These are phyloP conservation scores for Philereme transversata DNA, from an alignment of 2,888 invertebrate species.

Conservation along the genomic window DNA sequence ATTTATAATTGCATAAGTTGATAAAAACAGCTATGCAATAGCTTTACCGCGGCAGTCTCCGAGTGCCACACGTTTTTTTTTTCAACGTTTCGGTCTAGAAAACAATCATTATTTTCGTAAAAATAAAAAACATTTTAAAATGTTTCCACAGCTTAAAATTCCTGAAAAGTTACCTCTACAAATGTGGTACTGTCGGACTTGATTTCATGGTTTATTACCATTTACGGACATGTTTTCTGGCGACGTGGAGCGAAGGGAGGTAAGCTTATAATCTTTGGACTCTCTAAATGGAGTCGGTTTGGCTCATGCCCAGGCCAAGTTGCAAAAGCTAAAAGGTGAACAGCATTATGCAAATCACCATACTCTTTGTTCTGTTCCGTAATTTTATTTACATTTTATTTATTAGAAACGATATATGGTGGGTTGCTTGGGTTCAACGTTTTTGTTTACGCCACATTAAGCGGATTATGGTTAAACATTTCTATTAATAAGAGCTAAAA, in stretches of 20 bases:
- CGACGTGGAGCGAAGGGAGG: constrained; percentile 44
- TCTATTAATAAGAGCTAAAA: constrained; percentile 16
- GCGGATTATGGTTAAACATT: constrained; percentile 47
- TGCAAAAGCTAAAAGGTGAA: constrained; percentile 76
- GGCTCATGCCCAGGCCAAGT: constrained; percentile 72
- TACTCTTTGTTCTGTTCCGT: constrained; percentile 76
- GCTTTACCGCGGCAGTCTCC: no score
- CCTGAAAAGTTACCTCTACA: no score
- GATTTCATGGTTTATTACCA: constrained; percentile 31
- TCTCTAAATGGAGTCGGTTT: constrained; percentile 72
- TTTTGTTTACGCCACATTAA: constrained; percentile 58
- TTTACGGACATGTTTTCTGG: constrained; percentile 37
- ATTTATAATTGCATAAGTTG: no score
- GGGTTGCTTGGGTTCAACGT: constrained; percentile 52
- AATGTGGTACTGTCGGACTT: no score
- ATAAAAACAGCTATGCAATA: no score
- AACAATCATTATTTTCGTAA: no score
- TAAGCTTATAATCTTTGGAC: constrained; percentile 75
- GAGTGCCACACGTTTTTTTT: no score
- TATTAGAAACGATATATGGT: constrained; percentile 69
- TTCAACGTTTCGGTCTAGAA: no score
- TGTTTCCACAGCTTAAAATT: no score
- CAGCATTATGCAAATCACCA: constrained; percentile 79
- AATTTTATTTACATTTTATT: constrained; percentile 77
- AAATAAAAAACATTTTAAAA: no score